phyloP scores from a whole-genome alignment of 2,797 vertebrate species.

The Rhynchotus rufescens region DNA sequence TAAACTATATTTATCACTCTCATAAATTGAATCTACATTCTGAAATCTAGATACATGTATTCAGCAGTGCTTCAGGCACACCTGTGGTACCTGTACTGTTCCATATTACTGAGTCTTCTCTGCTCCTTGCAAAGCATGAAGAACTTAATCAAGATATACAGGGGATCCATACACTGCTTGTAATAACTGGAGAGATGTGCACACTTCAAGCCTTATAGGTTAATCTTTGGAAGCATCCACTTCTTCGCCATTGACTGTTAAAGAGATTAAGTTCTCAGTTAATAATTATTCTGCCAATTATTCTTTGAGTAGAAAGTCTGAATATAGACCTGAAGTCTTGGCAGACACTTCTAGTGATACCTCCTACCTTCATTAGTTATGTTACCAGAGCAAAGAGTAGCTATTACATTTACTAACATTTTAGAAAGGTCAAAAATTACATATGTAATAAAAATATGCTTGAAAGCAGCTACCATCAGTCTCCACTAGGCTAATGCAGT shows the following conservation, averaged over 20 bases:
- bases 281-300: not conserved
- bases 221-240: not conserved
- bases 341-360: not conserved
- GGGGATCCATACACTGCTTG: not conserved
- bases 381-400: not conserved
- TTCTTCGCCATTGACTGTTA: not conserved
- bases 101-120: not conserved
- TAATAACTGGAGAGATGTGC: not conserved
- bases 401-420: not conserved
- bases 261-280: not conserved
- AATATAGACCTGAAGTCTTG: not conserved
- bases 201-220: not conserved
- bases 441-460: not conserved
- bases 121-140: not conserved
- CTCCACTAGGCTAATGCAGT: not conserved
- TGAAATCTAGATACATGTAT: not conserved
- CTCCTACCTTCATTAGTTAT: not conserved
- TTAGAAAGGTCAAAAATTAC: not conserved
- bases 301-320: not conserved
- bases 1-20: no score
- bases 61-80: not conserved
- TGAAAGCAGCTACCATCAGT: not conserved
- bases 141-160: not conserved
- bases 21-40: no score
- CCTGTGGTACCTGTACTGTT: not conserved